These are phyloP conservation scores for Pycnonotus jocosus DNA, from an alignment of 2,113 vertebrate species.

Conservation along the genomic window DNA sequence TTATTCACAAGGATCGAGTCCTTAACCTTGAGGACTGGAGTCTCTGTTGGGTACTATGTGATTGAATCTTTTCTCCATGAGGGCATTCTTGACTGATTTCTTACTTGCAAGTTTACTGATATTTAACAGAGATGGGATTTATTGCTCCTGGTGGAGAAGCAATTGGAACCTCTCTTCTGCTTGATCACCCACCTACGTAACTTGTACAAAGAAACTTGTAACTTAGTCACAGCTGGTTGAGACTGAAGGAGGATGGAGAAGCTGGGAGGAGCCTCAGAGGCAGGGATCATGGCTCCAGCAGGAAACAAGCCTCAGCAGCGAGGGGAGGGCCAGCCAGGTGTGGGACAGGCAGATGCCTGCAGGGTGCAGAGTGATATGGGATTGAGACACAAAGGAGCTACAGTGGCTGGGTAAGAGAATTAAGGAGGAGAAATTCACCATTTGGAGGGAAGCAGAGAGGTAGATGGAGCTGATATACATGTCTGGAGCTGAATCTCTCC, in stretches of 20 bases:
- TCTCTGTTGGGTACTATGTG: background rate
- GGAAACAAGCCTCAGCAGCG: background rate
- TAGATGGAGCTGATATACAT: background rate
- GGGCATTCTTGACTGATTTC: background rate
- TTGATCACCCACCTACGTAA: fast-evolving
- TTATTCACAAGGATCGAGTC: background rate
- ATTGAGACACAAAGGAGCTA: background rate
- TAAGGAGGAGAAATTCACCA: fast-evolving
- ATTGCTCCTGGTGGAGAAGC: fast-evolving
- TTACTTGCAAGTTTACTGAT: background rate
- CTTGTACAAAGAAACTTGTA: background rate
- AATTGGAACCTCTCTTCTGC: background rate
- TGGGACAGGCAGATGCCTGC: background rate
- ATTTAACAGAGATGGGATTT: background rate
- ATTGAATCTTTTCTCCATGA: background rate
- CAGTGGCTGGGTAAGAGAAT: background rate
- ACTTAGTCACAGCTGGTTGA: background rate
- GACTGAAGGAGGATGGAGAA: background rate
- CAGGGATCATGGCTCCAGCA: fast-evolving
- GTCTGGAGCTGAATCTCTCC: background rate
- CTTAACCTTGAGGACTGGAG: background rate
- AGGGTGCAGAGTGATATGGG: background rate
- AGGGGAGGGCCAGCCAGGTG: background rate
- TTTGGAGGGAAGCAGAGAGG: background rate
- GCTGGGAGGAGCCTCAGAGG: background rate